Percentiles rank a stretch among this genome's conserved stretches.
phyloP scores from a whole-genome alignment of 2,888 invertebrate species.

The Amiota mariae region DNA sequence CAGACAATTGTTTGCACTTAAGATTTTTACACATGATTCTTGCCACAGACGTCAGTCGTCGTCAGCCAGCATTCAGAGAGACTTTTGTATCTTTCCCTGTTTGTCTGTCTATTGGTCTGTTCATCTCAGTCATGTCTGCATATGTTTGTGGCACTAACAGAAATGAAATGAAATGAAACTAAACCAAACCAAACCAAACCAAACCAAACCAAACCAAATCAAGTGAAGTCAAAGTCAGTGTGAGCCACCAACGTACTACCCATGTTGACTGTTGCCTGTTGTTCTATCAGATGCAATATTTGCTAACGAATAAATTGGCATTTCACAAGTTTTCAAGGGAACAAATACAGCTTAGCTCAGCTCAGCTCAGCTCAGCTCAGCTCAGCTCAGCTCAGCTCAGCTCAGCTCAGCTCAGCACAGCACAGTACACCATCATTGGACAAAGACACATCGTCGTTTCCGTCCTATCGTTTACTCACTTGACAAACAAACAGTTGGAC shows the following conservation, averaged over 20 bases:
- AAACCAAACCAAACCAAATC: too few species aligned
- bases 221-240: too few species aligned
- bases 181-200: too few species aligned
- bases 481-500: constrained; percentile 57
- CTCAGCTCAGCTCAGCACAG: too few species aligned
- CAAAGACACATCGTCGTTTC: constrained; percentile 9
- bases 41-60: constrained; percentile 40
- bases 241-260: constrained; percentile 1
- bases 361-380: too few species aligned
- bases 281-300: constrained; percentile 67
- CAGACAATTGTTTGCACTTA: constrained; percentile 74
- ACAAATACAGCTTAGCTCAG: neutral
- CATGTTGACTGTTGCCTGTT: constrained; percentile 39
- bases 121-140: constrained; percentile 64
- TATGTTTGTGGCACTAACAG: constrained; percentile 50
- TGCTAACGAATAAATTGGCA: constrained; percentile 68
- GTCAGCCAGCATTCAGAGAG: neutral
- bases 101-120: neutral
- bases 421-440: neutral
- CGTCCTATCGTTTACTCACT: neutral
- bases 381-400: too few species aligned
- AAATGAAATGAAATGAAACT: neutral
- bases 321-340: constrained; percentile 58
- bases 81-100: constrained; percentile 7
- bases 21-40: constrained; percentile 74